phyloP scores from a whole-genome alignment of 30 jellyfish, hydroid and myxozoan species.

The Pelagia noctiluca region DNA sequence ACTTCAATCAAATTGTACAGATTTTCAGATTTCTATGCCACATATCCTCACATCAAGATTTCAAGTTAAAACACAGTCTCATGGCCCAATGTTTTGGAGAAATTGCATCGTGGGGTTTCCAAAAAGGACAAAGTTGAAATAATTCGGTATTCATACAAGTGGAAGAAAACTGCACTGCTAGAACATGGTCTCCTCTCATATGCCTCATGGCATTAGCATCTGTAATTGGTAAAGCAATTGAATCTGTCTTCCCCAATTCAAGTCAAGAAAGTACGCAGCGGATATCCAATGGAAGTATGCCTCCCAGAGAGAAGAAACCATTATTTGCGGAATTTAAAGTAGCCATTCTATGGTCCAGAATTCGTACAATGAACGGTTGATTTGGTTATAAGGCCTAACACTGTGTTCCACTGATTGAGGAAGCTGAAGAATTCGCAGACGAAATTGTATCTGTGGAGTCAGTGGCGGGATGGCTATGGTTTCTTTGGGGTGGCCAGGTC shows the following conservation, averaged over 20 bases:
- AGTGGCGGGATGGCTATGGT: no score
- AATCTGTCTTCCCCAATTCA: background rate
- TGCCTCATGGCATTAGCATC: background rate
- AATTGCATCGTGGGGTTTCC: no score
- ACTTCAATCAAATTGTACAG: no score
- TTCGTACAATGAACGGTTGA: background rate
- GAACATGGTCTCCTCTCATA: background rate
- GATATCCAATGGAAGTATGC: slow-evolving; percentile 1
- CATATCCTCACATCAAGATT: no score
- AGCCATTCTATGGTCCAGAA: slow-evolving; percentile 11
- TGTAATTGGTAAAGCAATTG: background rate
- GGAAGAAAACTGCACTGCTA: background rate
- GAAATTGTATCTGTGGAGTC: no score
- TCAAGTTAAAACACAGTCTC: no score
- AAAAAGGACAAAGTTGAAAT: no score
- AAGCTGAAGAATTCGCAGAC: background rate
- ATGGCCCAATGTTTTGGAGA: no score
- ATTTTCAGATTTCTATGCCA: no score
- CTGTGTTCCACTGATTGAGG: slow-evolving; percentile 11
- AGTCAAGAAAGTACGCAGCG: slow-evolving; percentile 13
- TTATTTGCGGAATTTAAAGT: no score
- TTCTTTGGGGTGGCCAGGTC: no score
- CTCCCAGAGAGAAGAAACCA: slow-evolving; percentile 12
- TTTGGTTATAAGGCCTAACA: slow-evolving; percentile 1
- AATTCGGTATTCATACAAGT: no score